Conservation (phyloP, 2,113 vertebrate species). For the Gadus macrocephalus region DNA sequence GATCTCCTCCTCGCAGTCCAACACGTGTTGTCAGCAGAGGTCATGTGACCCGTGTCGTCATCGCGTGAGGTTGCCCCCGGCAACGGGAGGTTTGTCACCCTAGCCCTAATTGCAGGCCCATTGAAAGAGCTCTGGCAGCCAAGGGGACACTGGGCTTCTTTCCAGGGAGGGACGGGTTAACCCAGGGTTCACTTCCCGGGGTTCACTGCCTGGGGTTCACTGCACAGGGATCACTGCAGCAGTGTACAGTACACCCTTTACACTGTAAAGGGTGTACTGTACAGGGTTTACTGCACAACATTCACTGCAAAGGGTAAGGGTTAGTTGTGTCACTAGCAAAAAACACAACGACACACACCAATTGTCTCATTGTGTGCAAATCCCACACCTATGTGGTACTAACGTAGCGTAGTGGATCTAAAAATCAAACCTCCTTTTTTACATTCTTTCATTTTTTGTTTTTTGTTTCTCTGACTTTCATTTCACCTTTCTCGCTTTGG, state of each 20-base stretch:
- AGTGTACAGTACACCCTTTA: too few species aligned
- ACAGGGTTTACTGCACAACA: background rate
- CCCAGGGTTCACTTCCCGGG: too few species aligned
- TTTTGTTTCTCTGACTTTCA: slow-evolving; percentile 24
- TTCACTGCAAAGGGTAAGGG: too few species aligned
- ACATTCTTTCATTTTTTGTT: background rate
- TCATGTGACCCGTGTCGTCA: slow-evolving; percentile 47
- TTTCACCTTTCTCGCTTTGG: slow-evolving; percentile 42
- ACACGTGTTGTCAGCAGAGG: slow-evolving; percentile 23
- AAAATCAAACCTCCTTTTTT: too few species aligned
- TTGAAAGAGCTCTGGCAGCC: slow-evolving; percentile 45
- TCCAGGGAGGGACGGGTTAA: background rate
- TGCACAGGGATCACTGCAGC: too few species aligned
- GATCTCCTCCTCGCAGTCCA: background rate
- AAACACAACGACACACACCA: background rate
- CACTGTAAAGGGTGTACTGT: too few species aligned
- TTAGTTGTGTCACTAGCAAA: too few species aligned
- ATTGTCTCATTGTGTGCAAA: background rate
- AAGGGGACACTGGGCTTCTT: slow-evolving; percentile 17
- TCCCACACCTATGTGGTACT: background rate
- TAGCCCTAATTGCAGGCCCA: slow-evolving; percentile 59
- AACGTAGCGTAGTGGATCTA: background rate
- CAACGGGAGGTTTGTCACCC: slow-evolving; percentile 57
- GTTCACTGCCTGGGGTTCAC: too few species aligned
- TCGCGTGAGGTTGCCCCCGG: slow-evolving; percentile 45